Evolutionary conservation across 2,797 vertebrate species (phyloP).

Genomic region (Ateles fusciceps): DNA sequence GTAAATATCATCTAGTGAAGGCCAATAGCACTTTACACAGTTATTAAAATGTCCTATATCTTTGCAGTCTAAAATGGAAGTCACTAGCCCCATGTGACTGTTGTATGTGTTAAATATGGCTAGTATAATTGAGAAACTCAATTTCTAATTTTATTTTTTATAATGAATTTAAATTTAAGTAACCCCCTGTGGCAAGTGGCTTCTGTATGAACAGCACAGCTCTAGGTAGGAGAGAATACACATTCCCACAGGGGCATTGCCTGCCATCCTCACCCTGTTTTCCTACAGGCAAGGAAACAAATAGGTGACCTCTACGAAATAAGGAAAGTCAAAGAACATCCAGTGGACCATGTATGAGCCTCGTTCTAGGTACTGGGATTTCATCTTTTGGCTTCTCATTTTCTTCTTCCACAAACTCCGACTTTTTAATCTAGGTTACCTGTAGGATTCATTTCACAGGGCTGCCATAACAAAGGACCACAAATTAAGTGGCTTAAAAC

Average conservation of each 20-base stretch:
- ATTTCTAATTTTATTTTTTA: background rate
- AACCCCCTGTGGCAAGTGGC: background rate
- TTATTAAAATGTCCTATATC: background rate
- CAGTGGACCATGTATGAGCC: too few relatives aligned
- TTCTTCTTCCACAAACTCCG: background rate
- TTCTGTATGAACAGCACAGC: background rate
- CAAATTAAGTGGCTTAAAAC: background rate
- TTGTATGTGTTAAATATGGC: background rate
- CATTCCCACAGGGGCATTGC: background rate
- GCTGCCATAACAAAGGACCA: background rate
- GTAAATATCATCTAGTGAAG: background rate
- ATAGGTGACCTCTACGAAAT: background rate
- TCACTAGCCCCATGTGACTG: background rate
- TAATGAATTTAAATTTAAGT: background rate
- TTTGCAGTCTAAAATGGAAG: rapidly evolving
- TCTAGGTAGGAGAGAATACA: background rate
- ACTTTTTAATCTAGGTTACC: background rate
- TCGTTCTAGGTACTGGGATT: background rate
- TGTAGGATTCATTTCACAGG: background rate
- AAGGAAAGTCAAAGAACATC: background rate
- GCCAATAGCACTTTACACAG: background rate
- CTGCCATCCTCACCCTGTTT: too few relatives aligned
- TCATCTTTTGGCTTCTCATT: background rate
- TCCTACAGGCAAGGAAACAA: background rate
- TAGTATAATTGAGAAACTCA: background rate